Conservation (phyloP, 2,888 invertebrate species). For the Brachypterus glaber region DNA sequence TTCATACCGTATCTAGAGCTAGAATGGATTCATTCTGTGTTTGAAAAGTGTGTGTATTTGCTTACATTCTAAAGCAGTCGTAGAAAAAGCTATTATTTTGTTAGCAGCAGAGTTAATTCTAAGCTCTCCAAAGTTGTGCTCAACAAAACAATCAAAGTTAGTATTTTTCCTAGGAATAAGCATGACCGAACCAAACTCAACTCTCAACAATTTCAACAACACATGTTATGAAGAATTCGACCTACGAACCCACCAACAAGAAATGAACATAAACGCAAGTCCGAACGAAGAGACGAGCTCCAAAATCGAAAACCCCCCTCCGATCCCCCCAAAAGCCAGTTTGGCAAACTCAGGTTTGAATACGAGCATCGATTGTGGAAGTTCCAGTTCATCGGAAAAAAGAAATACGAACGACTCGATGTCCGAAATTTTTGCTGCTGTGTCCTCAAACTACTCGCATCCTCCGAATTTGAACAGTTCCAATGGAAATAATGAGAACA, state of each 20-base stretch:
- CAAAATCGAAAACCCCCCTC: slow-evolving; percentile 37
- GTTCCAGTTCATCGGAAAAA: slow-evolving; percentile 14
- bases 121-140: neutral
- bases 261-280: slow-evolving; percentile 36
- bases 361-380: slow-evolving; percentile 31
- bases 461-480: neutral
- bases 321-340: slow-evolving; percentile 34
- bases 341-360: slow-evolving; percentile 26
- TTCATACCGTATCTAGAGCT: too few relatives aligned
- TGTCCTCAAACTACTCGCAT: too few relatives aligned
- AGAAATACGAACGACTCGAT: slow-evolving; percentile 19
- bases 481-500: too few relatives aligned
- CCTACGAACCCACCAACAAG: slow-evolving; percentile 33
- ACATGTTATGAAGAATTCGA: slow-evolving; percentile 40
- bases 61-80: too few relatives aligned
- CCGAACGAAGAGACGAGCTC: slow-evolving; percentile 31
- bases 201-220: slow-evolving; percentile 39
- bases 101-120: neutral
- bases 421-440: too few relatives aligned
- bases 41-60: too few relatives aligned
- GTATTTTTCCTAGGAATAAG: slow-evolving; percentile 34
- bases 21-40: too few relatives aligned
- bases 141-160: neutral
- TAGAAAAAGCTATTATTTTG: too few relatives aligned
- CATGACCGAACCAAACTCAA: slow-evolving; percentile 34